Percentiles rank a stretch among this genome's conserved stretches.
phyloP scores from a whole-genome alignment of 2,797 vertebrate genomes.

The Chiroxiphia lanceolata region DNA sequence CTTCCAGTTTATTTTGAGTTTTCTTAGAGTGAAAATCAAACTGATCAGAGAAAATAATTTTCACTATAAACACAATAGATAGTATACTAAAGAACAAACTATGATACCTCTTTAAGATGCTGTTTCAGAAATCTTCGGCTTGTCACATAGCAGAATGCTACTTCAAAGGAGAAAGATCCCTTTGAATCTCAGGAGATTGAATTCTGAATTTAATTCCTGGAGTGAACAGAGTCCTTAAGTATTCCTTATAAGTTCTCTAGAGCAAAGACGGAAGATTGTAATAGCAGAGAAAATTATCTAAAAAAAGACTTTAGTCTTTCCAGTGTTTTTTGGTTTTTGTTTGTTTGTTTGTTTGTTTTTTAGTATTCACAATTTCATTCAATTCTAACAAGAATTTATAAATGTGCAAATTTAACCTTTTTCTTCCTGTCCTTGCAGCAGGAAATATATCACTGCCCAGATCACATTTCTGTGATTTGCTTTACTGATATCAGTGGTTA shows the following conservation, averaged over 20 bases:
- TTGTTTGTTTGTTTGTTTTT: too few species aligned
- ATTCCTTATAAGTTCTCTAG: neutral
- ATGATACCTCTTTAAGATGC: neutral
- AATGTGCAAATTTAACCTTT: neutral
- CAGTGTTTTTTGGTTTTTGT: neutral
- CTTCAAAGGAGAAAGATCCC: conserved; percentile 13
- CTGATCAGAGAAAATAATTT: neutral
- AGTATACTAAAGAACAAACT: neutral
- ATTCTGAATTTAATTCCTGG: conserved; percentile 1
- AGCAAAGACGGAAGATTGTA: neutral
- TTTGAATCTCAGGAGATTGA: conserved; percentile 11
- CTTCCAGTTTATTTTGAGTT: neutral
- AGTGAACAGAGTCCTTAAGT: neutral
- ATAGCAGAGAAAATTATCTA: neutral
- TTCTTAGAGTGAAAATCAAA: neutral
- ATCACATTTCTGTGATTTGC: neutral
- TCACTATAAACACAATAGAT: neutral
- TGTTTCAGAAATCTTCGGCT: neutral
- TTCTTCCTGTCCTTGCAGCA: neutral
- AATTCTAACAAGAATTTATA: neutral
- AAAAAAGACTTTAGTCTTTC: neutral
- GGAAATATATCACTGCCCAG: neutral
- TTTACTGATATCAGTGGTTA: neutral
- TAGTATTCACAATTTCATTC: neutral
- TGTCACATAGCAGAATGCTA: neutral